Evolutionary conservation across 2,113 vertebrate genomes (phyloP).

Genomic region (Callopanchax toddi): DNA sequence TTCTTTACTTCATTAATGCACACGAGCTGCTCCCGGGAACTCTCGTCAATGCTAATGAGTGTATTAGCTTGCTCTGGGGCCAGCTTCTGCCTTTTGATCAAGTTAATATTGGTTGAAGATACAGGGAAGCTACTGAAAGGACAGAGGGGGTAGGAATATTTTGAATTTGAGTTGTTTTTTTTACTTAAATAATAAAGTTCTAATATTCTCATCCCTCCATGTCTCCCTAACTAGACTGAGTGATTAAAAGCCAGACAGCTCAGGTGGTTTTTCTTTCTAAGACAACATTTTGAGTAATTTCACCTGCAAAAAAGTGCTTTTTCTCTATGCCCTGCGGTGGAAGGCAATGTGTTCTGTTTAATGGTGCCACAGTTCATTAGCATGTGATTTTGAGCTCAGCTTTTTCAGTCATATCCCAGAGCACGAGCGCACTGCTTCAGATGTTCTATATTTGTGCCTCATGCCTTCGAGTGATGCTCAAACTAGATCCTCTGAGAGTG

Average conservation of each 20-base stretch:
- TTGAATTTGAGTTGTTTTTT: constrained; percentile 42
- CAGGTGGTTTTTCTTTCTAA: constrained; percentile 11
- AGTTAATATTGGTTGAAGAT: constrained; percentile 70
- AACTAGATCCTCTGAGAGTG: background rate
- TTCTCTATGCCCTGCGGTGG: constrained; percentile 44
- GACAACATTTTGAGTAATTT: constrained; percentile 35
- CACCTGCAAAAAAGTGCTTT: constrained; percentile 35
- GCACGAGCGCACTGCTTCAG: constrained; percentile 22
- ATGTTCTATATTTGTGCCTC: constrained; percentile 29
- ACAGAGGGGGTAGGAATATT: constrained; percentile 32
- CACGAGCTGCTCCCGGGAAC: constrained; percentile 72
- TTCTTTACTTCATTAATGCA: constrained; percentile 77
- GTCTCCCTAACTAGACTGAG: constrained; percentile 26
- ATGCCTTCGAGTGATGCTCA: constrained; percentile 18
- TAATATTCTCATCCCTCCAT: constrained; percentile 7
- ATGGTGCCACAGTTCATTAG: constrained; percentile 62
- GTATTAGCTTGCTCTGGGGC: constrained; percentile 68
- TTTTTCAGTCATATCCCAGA: constrained; percentile 27
- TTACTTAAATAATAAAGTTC: constrained; percentile 39
- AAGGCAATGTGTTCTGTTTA: constrained; percentile 44
- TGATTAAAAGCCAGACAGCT: constrained; percentile 48
- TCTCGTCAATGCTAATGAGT: constrained; percentile 78
- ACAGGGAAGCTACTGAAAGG: constrained; percentile 35
- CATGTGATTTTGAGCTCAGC: constrained; percentile 37
- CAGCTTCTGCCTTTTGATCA: constrained; percentile 73